Evolutionary conservation across 1,140 invertebrate species (phyloP), one percentile per base, ranked within the genome.

Genomic region (Bombus picipes): DNA sequence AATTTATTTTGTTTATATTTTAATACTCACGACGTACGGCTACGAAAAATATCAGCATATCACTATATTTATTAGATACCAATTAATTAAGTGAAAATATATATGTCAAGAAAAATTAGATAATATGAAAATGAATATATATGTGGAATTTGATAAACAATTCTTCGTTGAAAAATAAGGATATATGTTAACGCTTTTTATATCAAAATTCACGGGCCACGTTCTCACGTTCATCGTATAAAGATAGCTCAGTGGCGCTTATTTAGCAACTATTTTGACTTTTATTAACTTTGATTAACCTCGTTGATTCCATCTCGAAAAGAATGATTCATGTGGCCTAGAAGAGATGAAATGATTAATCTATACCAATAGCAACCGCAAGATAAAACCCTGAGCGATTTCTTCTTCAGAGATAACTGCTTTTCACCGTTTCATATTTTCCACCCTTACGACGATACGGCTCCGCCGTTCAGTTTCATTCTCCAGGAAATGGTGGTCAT

Each of bases 381-480:
- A 41, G 81, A 83, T 87, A 89, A 89, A 87, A 82, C 85, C 78
- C 57, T 73, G 84, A 87, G 82, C 89, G 89, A 90, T 90, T 89
- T 87, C 82, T 89, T 79, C 66, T 74, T 41, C 65, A 15, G 59
- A 85, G 81, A 88, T 88, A 88, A 88, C 87, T 65, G 76, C 81
- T 88, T 77, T 76, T 78, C 74, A 78, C 71, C 76, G n/a, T 57
- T 32, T 43, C 25, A 37, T 39, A 34, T 68, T 70, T 34, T 43
- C 66, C 39, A 25, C 59, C 53, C 39, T 79, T 47, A 71, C 76
- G 37, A 78, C 25, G 81, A 78, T 83, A 70, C 65, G 32, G 53
- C 28, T 41, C 8, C n/a, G 39, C 12, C 71, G 80, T 82, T 78
- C 82, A 39, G 65, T 84, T 79, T 79, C 47, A 84, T 79, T 70